Evolutionary conservation across 2,888 invertebrate genomes (phyloP), one percentile per base, ranked within the genome.

Genomic region (Torymus aiolomorphi): DNA sequence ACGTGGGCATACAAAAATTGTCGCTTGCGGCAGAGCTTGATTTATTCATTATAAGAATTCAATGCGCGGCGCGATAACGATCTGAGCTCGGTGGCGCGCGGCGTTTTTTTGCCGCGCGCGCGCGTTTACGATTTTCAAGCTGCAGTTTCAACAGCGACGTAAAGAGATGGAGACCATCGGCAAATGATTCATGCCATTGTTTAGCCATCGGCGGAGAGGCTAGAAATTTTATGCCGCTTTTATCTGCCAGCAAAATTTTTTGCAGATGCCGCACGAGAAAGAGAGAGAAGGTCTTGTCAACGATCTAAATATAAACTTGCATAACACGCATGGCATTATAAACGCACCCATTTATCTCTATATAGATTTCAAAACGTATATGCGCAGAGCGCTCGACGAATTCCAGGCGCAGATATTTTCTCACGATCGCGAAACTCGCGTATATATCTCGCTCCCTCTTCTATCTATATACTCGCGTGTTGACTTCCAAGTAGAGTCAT

Each of bases 371-470:
- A 72, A 80, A 76, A 73, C 18, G 18, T 52, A 11, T 62, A 71
- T 5, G 51, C 8, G 18, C 56, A 62, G 12, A 66, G 49, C 13
- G 31, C 52, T 61, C 51, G 24, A 54, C 31, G 31, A 76, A 76
- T 72, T 76, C 67, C 72, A 71, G 20, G 5, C 20, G 16, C 8
- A 54, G 71, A 75, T 80, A 80, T 75, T 80, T 80, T 80, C 77
- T 80, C 80, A 80, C 77, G 80, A 80, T 80, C 77, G 65, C 65
- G 56, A 59, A 70, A 70, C 69, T 75, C 52, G 31, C 31, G 31
- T 31, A 2, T 63, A 61, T 70, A 52, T 78, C 54, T 74, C 31
- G 13, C 18, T 78, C 57, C 20, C 13, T 16, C 62, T 31, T 8
- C 8, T 31, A 31, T 31, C 3, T 31, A 3, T 31, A 31, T 31